A percentile compares a stretch with the other conserved stretches of the same genome.
These are phyloP conservation scores for Cecidostiba fungosa DNA, from an alignment of 2,888 invertebrate species.

Conservation along the genomic window DNA sequence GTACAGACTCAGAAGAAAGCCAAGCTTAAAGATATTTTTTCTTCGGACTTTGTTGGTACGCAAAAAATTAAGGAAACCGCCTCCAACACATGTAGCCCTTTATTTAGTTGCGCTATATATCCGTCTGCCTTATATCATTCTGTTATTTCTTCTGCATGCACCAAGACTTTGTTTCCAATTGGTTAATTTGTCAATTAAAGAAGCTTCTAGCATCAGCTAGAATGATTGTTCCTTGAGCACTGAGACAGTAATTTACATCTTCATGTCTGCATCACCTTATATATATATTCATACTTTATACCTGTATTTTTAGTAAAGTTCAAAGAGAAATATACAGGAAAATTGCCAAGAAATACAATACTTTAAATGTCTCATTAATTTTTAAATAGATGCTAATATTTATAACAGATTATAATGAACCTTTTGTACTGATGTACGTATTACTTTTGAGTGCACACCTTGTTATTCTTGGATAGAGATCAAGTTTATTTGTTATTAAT, in stretches of 20 bases:
- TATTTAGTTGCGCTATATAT: constrained; percentile 64
- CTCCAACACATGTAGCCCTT: constrained; percentile 70
- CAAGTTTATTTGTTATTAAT: constrained; percentile 24
- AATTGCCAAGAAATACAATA: constrained; percentile 21
- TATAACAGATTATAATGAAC: constrained; percentile 14
- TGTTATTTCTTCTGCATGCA: constrained; percentile 63
- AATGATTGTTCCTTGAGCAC: constrained; percentile 62
- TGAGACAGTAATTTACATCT: constrained; percentile 60
- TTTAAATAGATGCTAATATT: constrained; percentile 2
- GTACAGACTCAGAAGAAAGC: constrained; percentile 88
- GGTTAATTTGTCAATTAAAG: constrained; percentile 63
- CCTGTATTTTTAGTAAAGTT: constrained; percentile 58
- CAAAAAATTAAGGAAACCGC: constrained; percentile 71
- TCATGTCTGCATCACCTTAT: constrained; percentile 45
- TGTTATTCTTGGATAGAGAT: not conserved
- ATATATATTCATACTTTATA: constrained; percentile 37
- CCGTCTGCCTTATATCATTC: constrained; percentile 51
- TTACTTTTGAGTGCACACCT: not conserved
- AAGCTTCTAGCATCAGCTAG: constrained; percentile 56
- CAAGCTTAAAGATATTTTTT: constrained; percentile 93
- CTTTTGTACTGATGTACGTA: not conserved
- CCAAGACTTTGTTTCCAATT: constrained; percentile 62
- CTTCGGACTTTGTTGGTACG: constrained; percentile 90
- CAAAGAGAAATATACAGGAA: constrained; percentile 33
- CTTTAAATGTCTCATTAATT: not conserved